Base-by-base conservation (phyloP, 2,113 vertebrate genomes). In the Tychaedon coryphoeus region DNA sequence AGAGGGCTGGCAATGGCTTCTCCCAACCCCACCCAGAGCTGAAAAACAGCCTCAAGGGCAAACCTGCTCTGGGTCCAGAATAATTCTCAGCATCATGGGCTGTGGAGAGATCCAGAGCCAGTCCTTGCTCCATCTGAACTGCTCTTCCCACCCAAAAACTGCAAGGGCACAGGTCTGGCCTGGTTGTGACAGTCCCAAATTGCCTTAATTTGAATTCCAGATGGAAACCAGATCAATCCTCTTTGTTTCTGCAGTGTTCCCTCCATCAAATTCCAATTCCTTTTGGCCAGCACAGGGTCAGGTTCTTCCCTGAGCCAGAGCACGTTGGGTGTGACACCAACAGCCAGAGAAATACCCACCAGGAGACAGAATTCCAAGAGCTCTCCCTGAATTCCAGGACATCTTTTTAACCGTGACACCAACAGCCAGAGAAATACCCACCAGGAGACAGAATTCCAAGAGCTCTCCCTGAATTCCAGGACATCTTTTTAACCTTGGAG, bases 251-350 rank as follows among this genome's bases (percentile, higher is more conserved):
- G 24, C 42, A n/a, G 9, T 0, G 34, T 16, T 40, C 47, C 83
- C 45, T 60, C 57, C 48, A 26, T 23, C 50, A 81, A 93, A 85
- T 45, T 12, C 95, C 86, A 67, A 18, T 15, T 62, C 51, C 76
- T 77, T 51, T 47, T 77, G 94, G 92, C 88, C 33, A 88, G 82
- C 58, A 23, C 54, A 20, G 70, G 69, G 12, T 9, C 83, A 64
- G 76, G 60, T n/a, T 78, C 70, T 88, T 70, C 69, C 91, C 70
- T 71, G 65, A 76, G 94, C 95, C 95, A 93, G 69, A 81, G n/a
- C 70, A 72, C 69, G 60, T 23, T 31, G 84, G 85, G 93, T 85
- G 89, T 76, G 79, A 71, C 72, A 43, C 5, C 43, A 2, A 42
- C 8, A 48, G 66, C 50, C 58, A 47, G 19, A 18, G 81, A 92